Base-by-base conservation (phyloP, 2,888 invertebrate species). In the Priocnemis perturbator region DNA sequence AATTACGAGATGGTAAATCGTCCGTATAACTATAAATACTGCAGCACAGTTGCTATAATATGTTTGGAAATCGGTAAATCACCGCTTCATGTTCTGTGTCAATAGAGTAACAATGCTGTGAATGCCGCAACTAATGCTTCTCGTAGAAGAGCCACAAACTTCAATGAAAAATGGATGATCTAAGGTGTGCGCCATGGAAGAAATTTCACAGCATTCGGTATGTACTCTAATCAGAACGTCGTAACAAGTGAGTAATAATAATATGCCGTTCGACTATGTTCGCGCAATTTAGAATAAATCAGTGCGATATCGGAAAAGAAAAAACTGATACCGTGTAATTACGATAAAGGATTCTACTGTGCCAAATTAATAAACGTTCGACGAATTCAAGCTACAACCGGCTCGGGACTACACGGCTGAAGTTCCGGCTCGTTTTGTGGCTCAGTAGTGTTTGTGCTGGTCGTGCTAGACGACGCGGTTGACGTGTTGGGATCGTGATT, bases 361-460 rank as follows among this genome's bases (percentile, higher is more conserved):
- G 69, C 55, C 70, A 45, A 62, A 57, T 55, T 61, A 55, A 58
- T 7, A 4, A n/a, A 50, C 50, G n/a, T 17, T 50, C 50, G 60
- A 60, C 60, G 45, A 68, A 65, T 77, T 87, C 84, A 89, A 84
- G 89, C 88, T 44, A 89, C 88, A 26, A 88, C 89, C 19, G 89
- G 89, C 63, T 88, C 88, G 21, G 88, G 87, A 75, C 87, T 88
- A 76, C 88, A 88, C 15, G 88, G 85, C 58, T 88, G 85, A 19
- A 88, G 77, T 67, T 89, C 88, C 3, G 88, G 84, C 62, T 89
- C 89, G 67, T 82, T 85, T 60, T 88, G 88, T 2, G 87, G 78
- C 26, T 88, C 89, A 15, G 80, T 62, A 9, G 87, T 60, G n/a
- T 84, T 75, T 55, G 83, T 74, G 48, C 82, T 73, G 19, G 81